A percentile compares a stretch with the other conserved stretches of the same genome.
phyloP scores from a whole-genome alignment of 2,113 vertebrate species.

The Rousettus leschenaultii region DNA sequence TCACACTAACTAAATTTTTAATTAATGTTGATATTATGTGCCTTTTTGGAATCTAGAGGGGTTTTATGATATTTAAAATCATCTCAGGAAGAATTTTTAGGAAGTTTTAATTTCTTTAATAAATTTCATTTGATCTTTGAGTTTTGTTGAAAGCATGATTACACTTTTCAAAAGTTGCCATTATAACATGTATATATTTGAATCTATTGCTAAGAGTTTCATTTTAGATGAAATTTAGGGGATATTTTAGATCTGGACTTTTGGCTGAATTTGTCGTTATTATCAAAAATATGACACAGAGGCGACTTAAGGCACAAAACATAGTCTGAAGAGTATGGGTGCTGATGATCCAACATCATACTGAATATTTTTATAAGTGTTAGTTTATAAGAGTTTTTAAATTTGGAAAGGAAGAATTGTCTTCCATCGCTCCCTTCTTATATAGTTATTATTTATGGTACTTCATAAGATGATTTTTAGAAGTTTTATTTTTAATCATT shows the following conservation, averaged over 20 bases:
- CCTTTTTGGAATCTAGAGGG: neutral
- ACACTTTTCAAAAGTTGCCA: neutral
- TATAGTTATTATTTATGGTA: neutral
- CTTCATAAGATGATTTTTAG: neutral
- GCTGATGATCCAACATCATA: neutral
- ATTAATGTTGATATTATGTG: neutral
- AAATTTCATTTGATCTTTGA: neutral
- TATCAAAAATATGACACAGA: neutral
- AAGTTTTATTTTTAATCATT: neutral
- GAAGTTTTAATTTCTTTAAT: constrained; percentile 2
- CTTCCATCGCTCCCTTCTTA: neutral
- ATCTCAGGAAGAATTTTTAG: neutral
- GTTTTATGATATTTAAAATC: neutral
- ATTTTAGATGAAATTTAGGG: neutral
- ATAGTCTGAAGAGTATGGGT: neutral
- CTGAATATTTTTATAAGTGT: neutral
- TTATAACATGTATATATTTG: neutral
- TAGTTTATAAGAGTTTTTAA: neutral
- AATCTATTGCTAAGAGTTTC: neutral
- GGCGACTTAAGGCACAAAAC: neutral
- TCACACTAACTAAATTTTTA: neutral
- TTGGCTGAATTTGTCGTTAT: neutral
- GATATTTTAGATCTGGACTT: neutral
- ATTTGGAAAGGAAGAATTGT: neutral
- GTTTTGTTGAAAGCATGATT: neutral